Evolutionary conservation across 2,797 vertebrate genomes (phyloP).

Genomic region (Hirundo rustica): DNA sequence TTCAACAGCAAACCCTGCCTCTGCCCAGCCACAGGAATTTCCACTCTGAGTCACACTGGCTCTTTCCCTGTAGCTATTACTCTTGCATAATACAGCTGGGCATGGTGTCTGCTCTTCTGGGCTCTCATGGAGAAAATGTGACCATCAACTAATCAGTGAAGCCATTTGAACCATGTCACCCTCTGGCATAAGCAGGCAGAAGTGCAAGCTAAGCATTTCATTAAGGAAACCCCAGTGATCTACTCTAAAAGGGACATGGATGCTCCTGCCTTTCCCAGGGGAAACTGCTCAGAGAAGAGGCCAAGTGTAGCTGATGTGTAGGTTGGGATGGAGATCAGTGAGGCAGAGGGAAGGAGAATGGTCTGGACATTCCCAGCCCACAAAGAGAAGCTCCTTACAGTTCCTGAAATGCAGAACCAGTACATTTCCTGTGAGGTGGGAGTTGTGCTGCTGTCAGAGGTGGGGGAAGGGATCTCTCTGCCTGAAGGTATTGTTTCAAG

Average conservation of each 20-base stretch:
- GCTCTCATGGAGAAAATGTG: constrained; percentile 36
- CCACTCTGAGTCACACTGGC: constrained; percentile 27
- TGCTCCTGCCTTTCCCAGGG: not conserved
- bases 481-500: not conserved
- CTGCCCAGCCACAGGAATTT: constrained; percentile 51
- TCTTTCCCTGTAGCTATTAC: constrained; percentile 27
- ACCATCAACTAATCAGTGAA: constrained; percentile 12
- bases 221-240: not conserved
- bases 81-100: not conserved
- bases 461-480: not conserved
- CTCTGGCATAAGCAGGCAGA: not conserved
- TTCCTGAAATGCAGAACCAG: not conserved
- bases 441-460: not conserved
- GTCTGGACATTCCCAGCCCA: not conserved
- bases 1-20: constrained; percentile 12
- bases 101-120: constrained; percentile 4
- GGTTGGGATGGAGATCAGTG: not conserved
- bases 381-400: not conserved
- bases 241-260: not conserved
- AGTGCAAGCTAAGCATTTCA: not conserved
- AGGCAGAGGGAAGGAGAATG: not conserved
- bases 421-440: not conserved
- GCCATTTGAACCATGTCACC: constrained; percentile 8
- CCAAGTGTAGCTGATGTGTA: not conserved
- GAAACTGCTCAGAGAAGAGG: not conserved